Base-by-base conservation (phyloP, 1,140 invertebrate genomes). In the Zaprionus capensis region DNA sequence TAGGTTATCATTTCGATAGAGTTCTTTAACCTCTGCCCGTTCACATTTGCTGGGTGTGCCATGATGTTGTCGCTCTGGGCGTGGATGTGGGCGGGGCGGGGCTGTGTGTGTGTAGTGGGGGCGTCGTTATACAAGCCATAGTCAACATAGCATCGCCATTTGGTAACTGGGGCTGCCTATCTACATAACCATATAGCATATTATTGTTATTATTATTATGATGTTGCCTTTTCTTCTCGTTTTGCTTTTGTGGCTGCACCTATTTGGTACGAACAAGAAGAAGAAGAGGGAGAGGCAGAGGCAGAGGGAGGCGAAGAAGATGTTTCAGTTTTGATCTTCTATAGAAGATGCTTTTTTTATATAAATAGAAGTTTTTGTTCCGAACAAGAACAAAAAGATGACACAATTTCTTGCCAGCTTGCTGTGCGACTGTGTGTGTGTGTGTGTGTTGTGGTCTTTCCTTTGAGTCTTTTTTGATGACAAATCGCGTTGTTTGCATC, bases 401-500 rank as follows among this genome's bases (percentile, higher is more conserved):
- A 85, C 82, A 85, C 82, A 85, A 81, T 85, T 85, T 76, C 44
- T 61, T 62, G 31, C 12, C 24, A 20, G 5, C 14, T 41, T 17
- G 15, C 28, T 20, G 31, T 34, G 31, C 5, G 44, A 0, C 5
- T n/a, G 14, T 56, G 51, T n/a, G 24, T 44, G 31, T 59, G 46
- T 34, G 14, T 53, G 14, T 64, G 24, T 64, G 14, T 64, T 64
- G 46, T 59, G 28, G 26, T 56, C 63, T 57, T 56, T 57, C 61
- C 62, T 53, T 63, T 73, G 55, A 9, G 49, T 11, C 57, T 44
- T 56, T 75, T 53, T 62, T 56, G 62, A 78, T 87, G 83, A 83
- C 81, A 78, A 84, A 85, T 84, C 80, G 70, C 28, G 9, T 22
- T 84, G 71, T 80, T 88, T 79, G 78, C 83, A 83, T 87, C 77